Evolutionary conservation across 1,140 invertebrate genomes (phyloP), one percentile per base, ranked within the genome.

Genomic region (Proctacanthus coquilletti): DNA sequence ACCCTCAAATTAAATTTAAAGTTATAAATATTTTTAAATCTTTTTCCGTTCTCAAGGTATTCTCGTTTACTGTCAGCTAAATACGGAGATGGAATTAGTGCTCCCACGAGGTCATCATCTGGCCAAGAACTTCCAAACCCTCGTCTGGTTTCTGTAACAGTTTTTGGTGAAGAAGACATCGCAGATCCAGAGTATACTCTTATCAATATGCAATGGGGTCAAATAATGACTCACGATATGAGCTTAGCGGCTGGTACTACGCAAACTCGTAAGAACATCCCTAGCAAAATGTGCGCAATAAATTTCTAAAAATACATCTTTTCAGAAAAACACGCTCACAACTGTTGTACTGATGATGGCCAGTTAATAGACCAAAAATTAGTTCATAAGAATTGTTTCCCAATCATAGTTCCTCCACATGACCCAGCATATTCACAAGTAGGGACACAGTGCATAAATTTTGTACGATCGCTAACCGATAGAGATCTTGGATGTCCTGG

Each of bases 171-270:
- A 36, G 71, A 73, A 8, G 73, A 80, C 41, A 57, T 74, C 2
- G 63, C 76, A 2, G 80, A 86, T 57, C 73, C 67, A 0, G 58
- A 72, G 32, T 84, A 73, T 64, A 81, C 77, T 3, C 56, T 87
- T 2, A 72, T 71, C n/a, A 70, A 81, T 14, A 86, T 87, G 75
- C 81, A 87, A 44, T 88, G 77, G 71, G 84, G 84, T 6, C 85
- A 89, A 58, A 80, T 89, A 36, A 76, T 89, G 18, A 84, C 83
- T 4, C 84, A 89, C 53, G 84, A 91, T 49, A 83, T 87, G 77
- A 79, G 74, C 32, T 65, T 83, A 57, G 72, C 77, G 29, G 75
- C 75, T 39, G 76, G 75, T 18, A 68, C 70, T 32, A 76, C 78
- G 4, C 79, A 83, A 59, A 71, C 74, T 17, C 76, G 80, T 83